A percentile compares a stretch with the other conserved stretches of the same genome.
phyloP scores from a whole-genome alignment of 2,113 vertebrate species.

The Phyllostomus hastatus region DNA sequence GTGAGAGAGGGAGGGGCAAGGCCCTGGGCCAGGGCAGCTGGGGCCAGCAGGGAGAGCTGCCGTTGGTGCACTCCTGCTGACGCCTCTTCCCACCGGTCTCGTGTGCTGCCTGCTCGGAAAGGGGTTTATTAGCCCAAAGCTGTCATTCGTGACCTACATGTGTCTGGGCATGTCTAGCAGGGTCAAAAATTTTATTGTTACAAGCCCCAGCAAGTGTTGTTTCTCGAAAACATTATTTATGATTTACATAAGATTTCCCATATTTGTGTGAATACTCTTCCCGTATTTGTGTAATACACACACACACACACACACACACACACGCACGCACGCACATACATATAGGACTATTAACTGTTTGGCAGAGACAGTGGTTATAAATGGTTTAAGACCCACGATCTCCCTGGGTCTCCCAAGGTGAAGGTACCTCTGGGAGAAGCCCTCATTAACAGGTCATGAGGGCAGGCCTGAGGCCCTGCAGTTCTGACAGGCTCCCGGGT shows the following conservation, averaged over 20 bases:
- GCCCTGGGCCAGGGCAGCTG: conserved; percentile 50
- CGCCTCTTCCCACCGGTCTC: conserved; percentile 40
- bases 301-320: not conserved
- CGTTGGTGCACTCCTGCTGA: conserved; percentile 42
- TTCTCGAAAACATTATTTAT: not conserved
- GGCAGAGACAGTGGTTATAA: not conserved
- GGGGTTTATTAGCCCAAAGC: conserved; percentile 67
- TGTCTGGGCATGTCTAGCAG: conserved; percentile 44
- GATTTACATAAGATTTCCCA: not conserved
- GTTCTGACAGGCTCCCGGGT: not conserved
- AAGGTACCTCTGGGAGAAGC: not conserved
- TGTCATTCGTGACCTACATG: conserved; percentile 59
- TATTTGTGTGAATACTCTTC: not conserved
- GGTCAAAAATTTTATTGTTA: not conserved
- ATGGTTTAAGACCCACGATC: not conserved
- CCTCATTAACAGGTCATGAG: not conserved
- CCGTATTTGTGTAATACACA: not conserved
- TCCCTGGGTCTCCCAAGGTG: not conserved
- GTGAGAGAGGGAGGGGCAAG: not conserved
- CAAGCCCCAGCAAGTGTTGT: not conserved
- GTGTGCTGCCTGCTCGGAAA: conserved; percentile 64
- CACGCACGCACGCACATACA: not conserved
- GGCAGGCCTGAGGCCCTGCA: not conserved
- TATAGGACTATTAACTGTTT: not conserved
- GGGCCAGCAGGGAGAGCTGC: conserved; percentile 61